A percentile compares a stretch with the other conserved stretches of the same genome.
Conservation (phyloP, 1,140 invertebrate genomes). For the Antheraea mylitta region DNA sequence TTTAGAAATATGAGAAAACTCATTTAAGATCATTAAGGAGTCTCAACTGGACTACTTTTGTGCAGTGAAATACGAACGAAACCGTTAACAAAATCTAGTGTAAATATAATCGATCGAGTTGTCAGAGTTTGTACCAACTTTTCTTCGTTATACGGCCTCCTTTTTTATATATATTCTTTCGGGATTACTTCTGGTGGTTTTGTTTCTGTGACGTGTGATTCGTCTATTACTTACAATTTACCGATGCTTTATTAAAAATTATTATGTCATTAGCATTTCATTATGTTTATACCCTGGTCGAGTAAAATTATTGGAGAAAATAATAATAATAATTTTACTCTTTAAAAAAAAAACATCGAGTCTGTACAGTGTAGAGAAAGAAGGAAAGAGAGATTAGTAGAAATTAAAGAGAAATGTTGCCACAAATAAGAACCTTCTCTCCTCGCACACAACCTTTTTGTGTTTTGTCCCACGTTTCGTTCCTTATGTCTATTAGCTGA, state of each 20-base stretch:
- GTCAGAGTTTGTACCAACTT: not conserved
- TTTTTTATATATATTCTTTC: slow-evolving; percentile 1
- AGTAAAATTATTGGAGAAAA: slow-evolving; percentile 35
- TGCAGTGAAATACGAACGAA: no score
- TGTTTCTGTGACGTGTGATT: not conserved
- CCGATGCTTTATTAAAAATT: not conserved
- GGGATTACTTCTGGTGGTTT: not conserved
- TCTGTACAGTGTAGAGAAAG: slow-evolving; percentile 68
- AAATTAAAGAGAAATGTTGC: slow-evolving; percentile 54
- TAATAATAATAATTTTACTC: slow-evolving; percentile 19
- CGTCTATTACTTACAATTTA: slow-evolving; percentile 2
- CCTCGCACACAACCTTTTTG: slow-evolving; percentile 37
- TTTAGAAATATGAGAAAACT: no score
- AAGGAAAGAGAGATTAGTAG: slow-evolving; percentile 37
- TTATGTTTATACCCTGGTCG: slow-evolving; percentile 41
- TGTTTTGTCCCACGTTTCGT: slow-evolving; percentile 15
- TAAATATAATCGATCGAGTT: no score
- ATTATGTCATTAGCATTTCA: slow-evolving; percentile 59
- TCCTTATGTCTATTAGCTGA: slow-evolving; percentile 6
- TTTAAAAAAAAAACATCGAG: slow-evolving; percentile 55
- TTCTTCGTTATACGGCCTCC: not conserved
- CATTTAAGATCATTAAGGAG: no score
- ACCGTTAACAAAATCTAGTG: no score
- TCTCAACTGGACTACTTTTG: no score
- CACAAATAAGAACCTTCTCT: slow-evolving; percentile 32